Conservation (phyloP, 2,888 invertebrate species). For the Callyntrura sp. region DNA sequence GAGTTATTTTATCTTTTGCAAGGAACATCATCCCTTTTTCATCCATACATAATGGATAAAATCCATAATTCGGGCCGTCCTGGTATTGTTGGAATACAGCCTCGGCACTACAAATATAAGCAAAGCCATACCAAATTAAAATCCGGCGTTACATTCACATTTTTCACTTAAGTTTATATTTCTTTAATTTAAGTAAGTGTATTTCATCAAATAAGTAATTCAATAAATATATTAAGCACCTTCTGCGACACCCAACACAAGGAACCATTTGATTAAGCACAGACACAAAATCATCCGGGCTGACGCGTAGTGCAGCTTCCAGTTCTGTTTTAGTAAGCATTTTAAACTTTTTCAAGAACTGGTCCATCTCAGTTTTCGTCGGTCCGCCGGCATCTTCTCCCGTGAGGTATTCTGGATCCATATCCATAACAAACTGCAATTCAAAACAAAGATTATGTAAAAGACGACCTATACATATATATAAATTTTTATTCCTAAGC, state of each 20-base stretch:
- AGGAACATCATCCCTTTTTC: conserved; percentile 91
- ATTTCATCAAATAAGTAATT: neutral
- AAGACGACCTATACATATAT: no score
- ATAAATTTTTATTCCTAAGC: no score
- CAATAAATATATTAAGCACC: conserved; percentile 87
- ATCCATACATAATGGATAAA: conserved; percentile 94
- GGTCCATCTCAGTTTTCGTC: conserved; percentile 92
- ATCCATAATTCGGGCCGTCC: conserved; percentile 93
- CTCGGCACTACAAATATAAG: conserved; percentile 90
- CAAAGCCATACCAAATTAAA: no score
- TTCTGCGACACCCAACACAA: conserved; percentile 97
- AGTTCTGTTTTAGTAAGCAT: conserved; percentile 92
- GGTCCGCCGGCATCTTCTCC: conserved; percentile 90
- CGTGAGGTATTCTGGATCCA: conserved; percentile 93
- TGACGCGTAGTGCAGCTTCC: conserved; percentile 92
- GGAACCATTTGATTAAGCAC: conserved; percentile 96
- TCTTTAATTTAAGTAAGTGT: neutral
- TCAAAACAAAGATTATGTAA: neutral
- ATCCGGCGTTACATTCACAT: no score
- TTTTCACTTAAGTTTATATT: no score
- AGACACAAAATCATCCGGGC: conserved; percentile 92
- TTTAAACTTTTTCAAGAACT: conserved; percentile 93
- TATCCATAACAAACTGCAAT: conserved; percentile 96
- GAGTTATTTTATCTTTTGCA: conserved; percentile 91
- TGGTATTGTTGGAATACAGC: conserved; percentile 94